phyloP scores from a whole-genome alignment of 2,888 invertebrate genomes.

The Carcina quercana region DNA sequence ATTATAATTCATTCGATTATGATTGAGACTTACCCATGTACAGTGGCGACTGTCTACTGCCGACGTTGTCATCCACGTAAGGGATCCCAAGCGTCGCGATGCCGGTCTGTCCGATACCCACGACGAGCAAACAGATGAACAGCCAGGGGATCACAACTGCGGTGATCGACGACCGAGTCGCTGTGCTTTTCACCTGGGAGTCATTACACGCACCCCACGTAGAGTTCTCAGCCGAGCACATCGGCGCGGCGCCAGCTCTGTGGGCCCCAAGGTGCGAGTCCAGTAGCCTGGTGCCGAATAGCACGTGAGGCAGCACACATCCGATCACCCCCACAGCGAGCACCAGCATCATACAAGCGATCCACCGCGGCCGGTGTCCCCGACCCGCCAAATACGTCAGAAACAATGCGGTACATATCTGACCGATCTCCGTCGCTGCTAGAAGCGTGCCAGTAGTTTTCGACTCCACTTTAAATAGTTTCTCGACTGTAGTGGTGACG shows the following conservation, averaged over 20 bases:
- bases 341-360: constrained; percentile 93
- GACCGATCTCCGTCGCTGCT: constrained; percentile 94
- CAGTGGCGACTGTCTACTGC: constrained; percentile 91
- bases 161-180: constrained; percentile 83
- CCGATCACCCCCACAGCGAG: constrained; percentile 90
- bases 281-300: constrained; percentile 85
- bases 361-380: constrained; percentile 95
- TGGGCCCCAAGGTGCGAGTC: constrained; percentile 51
- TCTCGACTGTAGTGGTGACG: constrained; percentile 94
- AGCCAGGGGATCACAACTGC: constrained; percentile 90
- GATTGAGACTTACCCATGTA: constrained; percentile 84
- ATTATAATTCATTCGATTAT: neutral
- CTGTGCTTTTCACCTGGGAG: constrained; percentile 76
- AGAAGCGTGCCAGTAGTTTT: constrained; percentile 92
- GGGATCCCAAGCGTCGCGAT: constrained; percentile 95
- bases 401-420: constrained; percentile 91
- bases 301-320: constrained; percentile 90
- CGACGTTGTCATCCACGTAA: constrained; percentile 95
- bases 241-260: constrained; percentile 47
- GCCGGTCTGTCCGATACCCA: constrained; percentile 94
- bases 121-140: constrained; percentile 89
- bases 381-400: constrained; percentile 93
- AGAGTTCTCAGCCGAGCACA: constrained; percentile 37
- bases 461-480: constrained; percentile 92
- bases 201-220: constrained; percentile 67